Conservation (phyloP, 2,113 vertebrate species). For the Cygnus atratus region DNA sequence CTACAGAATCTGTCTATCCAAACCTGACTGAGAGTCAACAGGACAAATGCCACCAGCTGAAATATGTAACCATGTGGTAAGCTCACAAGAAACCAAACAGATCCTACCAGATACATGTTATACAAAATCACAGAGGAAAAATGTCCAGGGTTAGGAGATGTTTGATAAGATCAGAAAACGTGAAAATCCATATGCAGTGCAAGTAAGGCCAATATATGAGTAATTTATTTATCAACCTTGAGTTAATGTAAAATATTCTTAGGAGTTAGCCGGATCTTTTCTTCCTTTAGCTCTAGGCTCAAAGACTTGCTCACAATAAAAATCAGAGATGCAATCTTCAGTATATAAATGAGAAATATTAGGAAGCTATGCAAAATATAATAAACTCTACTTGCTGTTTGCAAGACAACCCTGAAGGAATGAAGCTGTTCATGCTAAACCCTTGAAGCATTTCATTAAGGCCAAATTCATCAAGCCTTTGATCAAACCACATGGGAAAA, state of each 20-base stretch:
- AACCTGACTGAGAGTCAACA: neutral
- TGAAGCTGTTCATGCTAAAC: neutral
- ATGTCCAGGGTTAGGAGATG: neutral
- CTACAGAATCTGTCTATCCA: neutral
- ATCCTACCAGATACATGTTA: accelerated
- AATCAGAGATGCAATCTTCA: neutral
- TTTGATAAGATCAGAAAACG: neutral
- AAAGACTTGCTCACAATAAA: neutral
- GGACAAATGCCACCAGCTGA: accelerated
- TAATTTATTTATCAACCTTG: neutral
- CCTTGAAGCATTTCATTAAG: neutral
- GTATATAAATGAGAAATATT: neutral
- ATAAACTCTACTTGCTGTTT: neutral
- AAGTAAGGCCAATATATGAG: neutral
- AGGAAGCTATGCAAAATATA: neutral
- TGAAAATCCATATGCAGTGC: neutral
- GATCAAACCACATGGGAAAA: neutral
- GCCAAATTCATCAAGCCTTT: neutral
- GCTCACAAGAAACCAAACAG: neutral
- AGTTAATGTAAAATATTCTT: neutral
- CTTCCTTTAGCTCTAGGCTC: neutral
- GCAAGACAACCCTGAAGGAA: neutral
- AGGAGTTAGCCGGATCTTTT: neutral
- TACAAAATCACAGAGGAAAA: neutral
- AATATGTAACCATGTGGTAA: neutral